A percentile compares a stretch with the other conserved stretches of the same genome.
phyloP scores from a whole-genome alignment of 2,888 invertebrate species.

The Acanthoscelides obtectus region DNA sequence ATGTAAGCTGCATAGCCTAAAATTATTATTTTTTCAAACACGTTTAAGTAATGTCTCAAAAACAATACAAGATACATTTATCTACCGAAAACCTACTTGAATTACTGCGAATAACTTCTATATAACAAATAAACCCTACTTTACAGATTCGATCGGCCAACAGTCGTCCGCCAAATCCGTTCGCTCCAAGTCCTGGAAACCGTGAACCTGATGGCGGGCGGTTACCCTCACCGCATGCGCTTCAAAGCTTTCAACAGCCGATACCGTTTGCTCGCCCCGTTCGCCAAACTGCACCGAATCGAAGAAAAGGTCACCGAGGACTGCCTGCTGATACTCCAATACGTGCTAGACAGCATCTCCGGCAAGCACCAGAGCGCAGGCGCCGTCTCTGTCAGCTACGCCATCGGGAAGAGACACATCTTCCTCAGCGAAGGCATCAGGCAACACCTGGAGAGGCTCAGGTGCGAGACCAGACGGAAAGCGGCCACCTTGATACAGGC shows the following conservation, averaged over 20 bases:
- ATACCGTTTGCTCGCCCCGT: conserved; percentile 81
- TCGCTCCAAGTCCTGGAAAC: conserved; percentile 87
- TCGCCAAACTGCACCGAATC: conserved; percentile 59
- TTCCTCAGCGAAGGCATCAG: conserved; percentile 91
- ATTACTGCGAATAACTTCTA: no score
- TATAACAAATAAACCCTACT: neutral
- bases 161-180: conserved; percentile 83
- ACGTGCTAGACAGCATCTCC: conserved; percentile 57
- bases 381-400: conserved; percentile 76
- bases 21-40: no score
- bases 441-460: conserved; percentile 80
- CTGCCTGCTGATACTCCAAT: conserved; percentile 69
- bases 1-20: no score
- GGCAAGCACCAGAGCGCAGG: conserved; percentile 50
- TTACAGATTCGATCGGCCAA: conserved; percentile 66
- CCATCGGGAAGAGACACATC: conserved; percentile 87
- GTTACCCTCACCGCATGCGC: conserved; percentile 91
- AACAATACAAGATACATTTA: no score
- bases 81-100: no score
- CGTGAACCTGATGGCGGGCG: conserved; percentile 91
- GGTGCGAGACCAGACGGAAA: conserved; percentile 70
- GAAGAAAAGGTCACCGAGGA: conserved; percentile 71
- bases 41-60: no score
- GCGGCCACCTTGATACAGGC: conserved; percentile 83
- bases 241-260: conserved; percentile 87